Evolutionary conservation across 64 coral and sea anemone genomes (phyloP), one percentile per base, ranked within the genome.

Genomic region (Pocillopora damicornis): DNA sequence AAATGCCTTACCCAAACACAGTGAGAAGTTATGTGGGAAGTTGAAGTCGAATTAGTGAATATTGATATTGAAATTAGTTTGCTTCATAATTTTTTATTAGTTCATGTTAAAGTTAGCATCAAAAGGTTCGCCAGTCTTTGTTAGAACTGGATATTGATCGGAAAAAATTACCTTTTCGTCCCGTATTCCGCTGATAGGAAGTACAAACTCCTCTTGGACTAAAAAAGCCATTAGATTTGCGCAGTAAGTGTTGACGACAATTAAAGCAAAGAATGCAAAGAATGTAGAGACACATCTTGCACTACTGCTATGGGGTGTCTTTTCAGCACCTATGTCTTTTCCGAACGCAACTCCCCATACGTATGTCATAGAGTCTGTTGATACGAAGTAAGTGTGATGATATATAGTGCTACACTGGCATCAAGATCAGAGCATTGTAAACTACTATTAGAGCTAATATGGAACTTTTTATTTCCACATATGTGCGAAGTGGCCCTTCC

Each of bases 331-430:
- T 26, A 87, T 86, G 45, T 91, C 90, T 59, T 91, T 91, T 15
- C 90, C 58, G 56, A 91, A 91, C 18, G 90, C 83, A 37, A 91
- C 76, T 9, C 90, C 90, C 90, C 90, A 87, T 17, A 91, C 82
- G 36, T 91, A 91, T 16, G 77, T 91, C 82, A 91, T 87, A 42
- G 90, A 91, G 60, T 91, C 90, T 91, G 60, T 13, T 51, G 69
- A 79, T 16, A 18, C 60, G 74, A 62, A 10, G 34, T n/a, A 90
- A 59, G 57, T 51, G 42, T 18, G 64, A 22, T 20, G 0, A 16
- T 67, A 67, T 4, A 67, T 3, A 0, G 0, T 22, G 16, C 22
- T 67, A 20, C 15, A 67, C 8, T 67, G 7, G 22, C 16, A 2
- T 20, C 64, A 22, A 20, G 22, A 67, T 20, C 15, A 67, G 17